These are phyloP conservation scores for Zaprionus taronus DNA, from an alignment of 1,140 invertebrate species.

Conservation along the genomic window DNA sequence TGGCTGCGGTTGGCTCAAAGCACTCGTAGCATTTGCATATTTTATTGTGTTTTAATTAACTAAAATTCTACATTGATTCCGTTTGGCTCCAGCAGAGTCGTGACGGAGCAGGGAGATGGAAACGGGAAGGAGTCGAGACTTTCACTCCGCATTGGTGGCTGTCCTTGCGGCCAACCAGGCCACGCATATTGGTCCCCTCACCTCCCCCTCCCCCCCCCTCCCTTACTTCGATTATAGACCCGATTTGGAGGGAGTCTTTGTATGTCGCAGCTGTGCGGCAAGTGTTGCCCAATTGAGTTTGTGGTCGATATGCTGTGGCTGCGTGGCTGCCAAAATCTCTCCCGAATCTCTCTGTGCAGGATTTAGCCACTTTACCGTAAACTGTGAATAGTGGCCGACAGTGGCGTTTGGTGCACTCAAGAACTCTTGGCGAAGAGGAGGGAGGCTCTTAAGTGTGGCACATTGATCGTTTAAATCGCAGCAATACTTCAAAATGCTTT, in stretches of 20 bases:
- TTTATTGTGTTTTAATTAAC: slow-evolving; percentile 82
- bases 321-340: neutral
- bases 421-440: neutral
- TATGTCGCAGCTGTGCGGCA: slow-evolving; percentile 21
- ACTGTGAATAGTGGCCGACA: neutral
- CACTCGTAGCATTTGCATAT: slow-evolving; percentile 63
- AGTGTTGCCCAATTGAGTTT: slow-evolving; percentile 36
- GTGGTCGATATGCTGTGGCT: slow-evolving; percentile 17
- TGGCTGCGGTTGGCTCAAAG: slow-evolving; percentile 30
- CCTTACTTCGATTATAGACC: slow-evolving; percentile 3
- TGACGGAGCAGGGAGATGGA: neutral
- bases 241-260: neutral
- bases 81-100: slow-evolving; percentile 13
- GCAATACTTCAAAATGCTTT: too few species aligned
- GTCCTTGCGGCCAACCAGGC: slow-evolving; percentile 17
- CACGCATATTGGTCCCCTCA: slow-evolving; percentile 18
- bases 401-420: neutral
- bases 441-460: neutral
- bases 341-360: neutral
- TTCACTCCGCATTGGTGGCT: neutral
- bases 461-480: neutral
- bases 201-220: neutral
- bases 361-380: neutral
- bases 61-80: slow-evolving; percentile 59
- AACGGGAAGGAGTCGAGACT: slow-evolving; percentile 1